These are phyloP conservation scores for Isoperla grammatica DNA, from an alignment of 2,888 invertebrate genomes.

Conservation along the genomic window DNA sequence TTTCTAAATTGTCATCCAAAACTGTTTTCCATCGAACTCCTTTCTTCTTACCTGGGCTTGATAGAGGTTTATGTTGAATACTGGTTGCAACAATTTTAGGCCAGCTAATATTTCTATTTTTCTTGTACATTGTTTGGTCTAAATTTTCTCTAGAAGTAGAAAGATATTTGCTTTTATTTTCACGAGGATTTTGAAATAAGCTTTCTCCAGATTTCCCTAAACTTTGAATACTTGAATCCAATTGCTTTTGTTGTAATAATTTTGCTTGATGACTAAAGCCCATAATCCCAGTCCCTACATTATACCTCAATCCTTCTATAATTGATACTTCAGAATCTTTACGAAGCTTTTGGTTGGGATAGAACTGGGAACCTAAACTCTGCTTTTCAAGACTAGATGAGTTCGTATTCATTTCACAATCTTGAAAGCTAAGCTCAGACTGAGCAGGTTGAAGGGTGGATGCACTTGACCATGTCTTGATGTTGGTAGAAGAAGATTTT, in stretches of 20 bases:
- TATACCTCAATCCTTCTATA: slow-evolving; percentile 5
- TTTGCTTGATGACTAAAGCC: background rate
- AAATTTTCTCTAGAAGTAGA: background rate
- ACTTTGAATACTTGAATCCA: too few species aligned
- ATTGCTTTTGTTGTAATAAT: too few species aligned
- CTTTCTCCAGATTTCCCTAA: background rate
- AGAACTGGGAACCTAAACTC: background rate
- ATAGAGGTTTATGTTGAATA: slow-evolving; percentile 21
- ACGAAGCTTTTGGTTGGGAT: background rate
- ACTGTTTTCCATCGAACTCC: slow-evolving; percentile 41
- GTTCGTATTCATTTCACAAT: slow-evolving; percentile 1
- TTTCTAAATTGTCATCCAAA: slow-evolving; percentile 26
- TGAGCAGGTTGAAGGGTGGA: slow-evolving; percentile 20
- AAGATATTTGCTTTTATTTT: slow-evolving; percentile 9
- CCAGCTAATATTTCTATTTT: slow-evolving; percentile 8
- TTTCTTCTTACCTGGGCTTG: slow-evolving; percentile 36
- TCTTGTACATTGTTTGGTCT: background rate
- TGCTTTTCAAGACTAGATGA: background rate
- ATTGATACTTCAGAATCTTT: slow-evolving; percentile 3
- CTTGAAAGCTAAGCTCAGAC: slow-evolving; percentile 19
- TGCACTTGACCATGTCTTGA: slow-evolving; percentile 21
- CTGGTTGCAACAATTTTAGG: slow-evolving; percentile 2
- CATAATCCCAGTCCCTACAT: background rate
- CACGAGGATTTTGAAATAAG: background rate
- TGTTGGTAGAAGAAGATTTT: background rate